Percentiles rank a stretch among this genome's conserved stretches.
phyloP scores from a whole-genome alignment of 2,113 vertebrate species.

The Spea multiplicata region DNA sequence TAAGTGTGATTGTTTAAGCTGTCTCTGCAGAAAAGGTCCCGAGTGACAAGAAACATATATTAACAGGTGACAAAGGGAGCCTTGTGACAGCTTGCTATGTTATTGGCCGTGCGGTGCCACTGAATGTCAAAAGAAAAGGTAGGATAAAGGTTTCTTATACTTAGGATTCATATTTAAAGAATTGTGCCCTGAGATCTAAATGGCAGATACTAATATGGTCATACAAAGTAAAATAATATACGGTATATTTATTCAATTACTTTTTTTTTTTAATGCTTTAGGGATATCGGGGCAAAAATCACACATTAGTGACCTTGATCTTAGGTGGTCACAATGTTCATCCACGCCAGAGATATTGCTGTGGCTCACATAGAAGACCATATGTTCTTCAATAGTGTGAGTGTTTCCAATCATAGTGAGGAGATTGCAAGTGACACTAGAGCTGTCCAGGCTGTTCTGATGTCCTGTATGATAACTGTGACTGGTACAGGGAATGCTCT shows the following conservation, averaged over 20 bases:
- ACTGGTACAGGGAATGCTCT: conserved; percentile 69
- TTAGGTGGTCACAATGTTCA: neutral
- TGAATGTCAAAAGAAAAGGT: conserved; percentile 1
- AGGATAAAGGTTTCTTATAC: neutral
- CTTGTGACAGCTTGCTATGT: neutral
- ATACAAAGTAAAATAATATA: neutral
- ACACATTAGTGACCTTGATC: neutral
- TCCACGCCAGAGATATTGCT: neutral
- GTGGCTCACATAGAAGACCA: neutral
- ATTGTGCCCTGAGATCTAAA: neutral
- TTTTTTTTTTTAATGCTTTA: neutral
- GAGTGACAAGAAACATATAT: neutral
- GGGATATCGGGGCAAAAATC: neutral
- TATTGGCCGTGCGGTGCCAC: neutral
- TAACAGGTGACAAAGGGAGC: neutral
- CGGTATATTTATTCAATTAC: neutral
- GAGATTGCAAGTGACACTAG: neutral
- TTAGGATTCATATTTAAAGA: too few species aligned
- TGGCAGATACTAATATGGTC: neutral
- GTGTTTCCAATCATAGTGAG: conserved; percentile 8
- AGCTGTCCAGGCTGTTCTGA: conserved; percentile 22
- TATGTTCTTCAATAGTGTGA: neutral
- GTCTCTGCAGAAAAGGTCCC: conserved; percentile 15
- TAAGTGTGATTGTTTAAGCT: neutral
- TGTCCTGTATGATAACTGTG: conserved; percentile 28